Evolutionary conservation across 2,888 invertebrate genomes (phyloP).

Genomic region (Pycnomerus fuliginosus): DNA sequence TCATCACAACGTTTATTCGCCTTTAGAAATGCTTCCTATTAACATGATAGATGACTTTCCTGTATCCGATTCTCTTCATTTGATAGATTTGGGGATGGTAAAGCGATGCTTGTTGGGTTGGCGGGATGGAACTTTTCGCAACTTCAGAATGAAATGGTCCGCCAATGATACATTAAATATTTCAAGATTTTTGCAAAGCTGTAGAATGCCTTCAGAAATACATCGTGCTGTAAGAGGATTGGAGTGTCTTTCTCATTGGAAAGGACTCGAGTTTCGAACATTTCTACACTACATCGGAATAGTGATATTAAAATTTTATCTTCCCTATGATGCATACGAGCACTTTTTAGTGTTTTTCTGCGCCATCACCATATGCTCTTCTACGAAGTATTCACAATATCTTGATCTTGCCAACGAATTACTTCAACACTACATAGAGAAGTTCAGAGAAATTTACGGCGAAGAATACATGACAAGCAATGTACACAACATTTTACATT

Average conservation of each 20-base stretch:
- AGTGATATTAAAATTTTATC: slow-evolving; percentile 11
- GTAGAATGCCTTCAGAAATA: slow-evolving; percentile 23
- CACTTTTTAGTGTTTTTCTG: slow-evolving; percentile 25
- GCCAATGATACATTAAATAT: slow-evolving; percentile 11
- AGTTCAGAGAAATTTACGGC: slow-evolving; percentile 38
- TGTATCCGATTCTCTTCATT: slow-evolving; percentile 32
- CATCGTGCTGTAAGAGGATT: slow-evolving; percentile 20
- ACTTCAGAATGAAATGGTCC: slow-evolving; percentile 17
- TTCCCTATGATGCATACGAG: slow-evolving; percentile 25
- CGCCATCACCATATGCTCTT: slow-evolving; percentile 26
- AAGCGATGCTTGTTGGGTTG: slow-evolving; percentile 20
- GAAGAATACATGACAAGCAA: slow-evolving; percentile 42
- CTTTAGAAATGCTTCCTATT: slow-evolving; percentile 23
- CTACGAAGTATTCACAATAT: slow-evolving; percentile 15
- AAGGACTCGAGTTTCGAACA: slow-evolving; percentile 16
- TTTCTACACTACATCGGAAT: slow-evolving; percentile 17
- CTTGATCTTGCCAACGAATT: slow-evolving; percentile 25
- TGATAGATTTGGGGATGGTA: slow-evolving; percentile 27
- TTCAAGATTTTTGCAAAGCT: slow-evolving; percentile 15
- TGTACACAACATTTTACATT: slow-evolving; percentile 44
- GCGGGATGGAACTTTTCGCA: slow-evolving; percentile 20
- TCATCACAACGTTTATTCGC: slow-evolving; percentile 27
- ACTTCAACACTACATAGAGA: slow-evolving; percentile 27
- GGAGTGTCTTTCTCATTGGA: slow-evolving; percentile 16
- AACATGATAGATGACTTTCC: slow-evolving; percentile 34